A percentile compares a stretch with the other conserved stretches of the same genome.
These are phyloP conservation scores for Ooceraea biroi DNA, from an alignment of 1,140 invertebrate species.

Conservation along the genomic window DNA sequence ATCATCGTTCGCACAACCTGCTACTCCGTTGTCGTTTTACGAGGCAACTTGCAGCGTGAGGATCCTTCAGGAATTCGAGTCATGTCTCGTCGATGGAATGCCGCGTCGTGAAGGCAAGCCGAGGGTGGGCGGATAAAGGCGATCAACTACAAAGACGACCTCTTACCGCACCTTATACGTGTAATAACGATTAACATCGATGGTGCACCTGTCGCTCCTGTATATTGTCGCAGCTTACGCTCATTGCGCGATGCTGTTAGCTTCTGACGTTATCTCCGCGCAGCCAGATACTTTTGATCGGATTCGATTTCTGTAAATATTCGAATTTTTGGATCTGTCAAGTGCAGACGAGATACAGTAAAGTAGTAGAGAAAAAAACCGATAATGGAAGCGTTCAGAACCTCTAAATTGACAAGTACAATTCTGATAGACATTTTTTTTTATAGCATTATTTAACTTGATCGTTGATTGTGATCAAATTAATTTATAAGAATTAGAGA, in stretches of 20 bases:
- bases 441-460: too few species aligned
- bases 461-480: too few species aligned
- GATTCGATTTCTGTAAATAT: conserved; percentile 30
- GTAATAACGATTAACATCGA: conserved; percentile 65
- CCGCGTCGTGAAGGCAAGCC: conserved; percentile 29
- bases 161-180: conserved; percentile 62
- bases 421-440: too few species aligned
- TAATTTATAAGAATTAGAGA: too few species aligned
- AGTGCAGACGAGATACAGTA: background rate
- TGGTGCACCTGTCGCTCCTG: conserved; percentile 61
- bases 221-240: conserved; percentile 53
- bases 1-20: conserved; percentile 41
- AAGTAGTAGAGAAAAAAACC: background rate
- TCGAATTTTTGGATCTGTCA: background rate
- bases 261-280: conserved; percentile 26
- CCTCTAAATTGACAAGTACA: too few species aligned
- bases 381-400: background rate
- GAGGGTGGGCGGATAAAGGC: conserved; percentile 52
- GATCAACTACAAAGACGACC: conserved; percentile 63
- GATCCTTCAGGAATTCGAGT: conserved; percentile 61
- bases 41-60: conserved; percentile 40
- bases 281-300: conserved; percentile 35
- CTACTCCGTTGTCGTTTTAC: conserved; percentile 56
- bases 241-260: conserved; percentile 39
- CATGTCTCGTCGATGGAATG: conserved; percentile 62